Evolutionary conservation across 1,140 invertebrate species (phyloP), one percentile per base, ranked within the genome.

Genomic region (Cotesia glomerata): DNA sequence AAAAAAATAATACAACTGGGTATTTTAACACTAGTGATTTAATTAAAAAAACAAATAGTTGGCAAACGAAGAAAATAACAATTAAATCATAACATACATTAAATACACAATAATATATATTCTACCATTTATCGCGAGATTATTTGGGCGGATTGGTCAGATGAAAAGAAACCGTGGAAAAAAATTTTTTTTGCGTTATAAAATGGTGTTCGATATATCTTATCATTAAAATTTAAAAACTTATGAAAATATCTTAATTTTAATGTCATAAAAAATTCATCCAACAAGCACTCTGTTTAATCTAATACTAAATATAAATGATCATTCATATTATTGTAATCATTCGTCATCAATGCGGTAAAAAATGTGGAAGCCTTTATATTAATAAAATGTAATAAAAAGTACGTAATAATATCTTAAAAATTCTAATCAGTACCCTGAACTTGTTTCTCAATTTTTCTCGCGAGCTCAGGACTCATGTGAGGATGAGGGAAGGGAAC

Each of bases 401-500:
- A 26, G 2, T 26, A 26, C 3, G 2, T 2, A 9, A 69, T 65
- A 66, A 69, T 49, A 45, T 78, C 26, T 26, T 26, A 2, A 26
- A 26, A 71, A 85, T 86, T 39, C 52, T 81, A 82, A 58, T 87
- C 85, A 4, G 84, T 79, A 72, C 80, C 85, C 51, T 86, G 85
- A 16, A 84, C 74, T 34, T 75, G 85, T 16, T 87, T 86, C 56
- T 86, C 86, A 16, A 87, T 85, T 65, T 86, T 86, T 35, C 87
- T 81, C 18, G 85, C 78, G 32, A 85, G 72, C 56, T 87, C 80
- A 75, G 87, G 84, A 76, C 85, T 85, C 82, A 85, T 84, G 72
- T 83, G 82, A 7, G 84, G 81, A 76, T 83, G 79, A 14, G 84
- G 84, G 62, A 84, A 88, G 14, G 90, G 89, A 51, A 91, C 81